phyloP scores from a whole-genome alignment of 1,140 invertebrate genomes.

The Diorhabda carinulata region DNA sequence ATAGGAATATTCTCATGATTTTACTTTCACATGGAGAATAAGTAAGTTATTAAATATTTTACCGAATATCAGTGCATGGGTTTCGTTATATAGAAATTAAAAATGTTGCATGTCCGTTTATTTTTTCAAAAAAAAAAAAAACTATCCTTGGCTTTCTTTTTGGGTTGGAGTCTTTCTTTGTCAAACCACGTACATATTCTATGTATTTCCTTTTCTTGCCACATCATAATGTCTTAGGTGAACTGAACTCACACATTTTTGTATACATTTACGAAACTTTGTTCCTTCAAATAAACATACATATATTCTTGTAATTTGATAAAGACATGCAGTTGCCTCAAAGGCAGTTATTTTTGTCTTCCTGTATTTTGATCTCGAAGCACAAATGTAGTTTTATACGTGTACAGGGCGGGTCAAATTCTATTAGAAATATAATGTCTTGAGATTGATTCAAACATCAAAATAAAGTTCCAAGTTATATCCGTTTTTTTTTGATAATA shows the following conservation, averaged over 20 bases:
- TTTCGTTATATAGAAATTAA: slow-evolving; percentile 16
- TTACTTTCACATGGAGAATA: no score
- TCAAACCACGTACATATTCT: slow-evolving; percentile 9
- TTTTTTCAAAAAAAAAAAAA: background rate
- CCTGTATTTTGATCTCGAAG: slow-evolving; percentile 40
- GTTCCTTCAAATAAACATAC: slow-evolving; percentile 22
- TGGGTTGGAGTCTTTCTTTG: slow-evolving; percentile 29
- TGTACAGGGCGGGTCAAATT: background rate
- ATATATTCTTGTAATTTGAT: slow-evolving; percentile 25
- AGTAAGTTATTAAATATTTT: no score
- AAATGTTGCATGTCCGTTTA: slow-evolving; percentile 28
- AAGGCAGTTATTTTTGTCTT: slow-evolving; percentile 39
- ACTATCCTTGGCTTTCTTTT: slow-evolving; percentile 29
- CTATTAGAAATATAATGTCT: background rate
- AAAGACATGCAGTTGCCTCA: slow-evolving; percentile 27
- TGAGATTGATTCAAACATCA: no score
- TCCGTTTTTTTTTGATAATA: no score
- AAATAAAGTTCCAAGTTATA: no score
- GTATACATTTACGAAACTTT: slow-evolving; percentile 24
- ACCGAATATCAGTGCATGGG: slow-evolving; percentile 26
- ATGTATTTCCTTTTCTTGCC: slow-evolving; percentile 13
- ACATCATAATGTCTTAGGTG: background rate
- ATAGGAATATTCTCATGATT: no score
- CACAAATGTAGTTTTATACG: slow-evolving; percentile 34
- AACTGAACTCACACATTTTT: slow-evolving; percentile 22